phyloP scores from a whole-genome alignment of 1,140 invertebrate species.

The Drosophila kohkoa region DNA sequence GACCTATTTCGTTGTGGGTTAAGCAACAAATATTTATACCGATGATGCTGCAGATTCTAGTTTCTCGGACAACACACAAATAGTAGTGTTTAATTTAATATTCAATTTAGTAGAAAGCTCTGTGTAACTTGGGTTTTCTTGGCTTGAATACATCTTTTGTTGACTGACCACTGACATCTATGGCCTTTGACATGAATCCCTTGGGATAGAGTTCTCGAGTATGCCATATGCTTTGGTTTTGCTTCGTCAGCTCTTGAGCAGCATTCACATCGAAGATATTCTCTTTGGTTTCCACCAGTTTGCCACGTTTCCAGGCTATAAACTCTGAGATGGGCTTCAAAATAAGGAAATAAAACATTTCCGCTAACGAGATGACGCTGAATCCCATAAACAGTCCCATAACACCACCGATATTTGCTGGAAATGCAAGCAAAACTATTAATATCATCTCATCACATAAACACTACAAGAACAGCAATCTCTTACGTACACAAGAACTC shows the following conservation, averaged over 20 bases:
- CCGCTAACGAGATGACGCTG: conserved; percentile 91
- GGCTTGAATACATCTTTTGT: not conserved
- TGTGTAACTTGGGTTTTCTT: not conserved
- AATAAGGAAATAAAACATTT: conserved; percentile 90
- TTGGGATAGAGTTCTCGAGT: conserved; percentile 64
- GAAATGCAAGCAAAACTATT: conserved; percentile 47
- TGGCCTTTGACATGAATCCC: conserved; percentile 19
- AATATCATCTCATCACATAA: not conserved
- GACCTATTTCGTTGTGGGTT: conserved; percentile 3
- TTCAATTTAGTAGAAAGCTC: conserved; percentile 21
- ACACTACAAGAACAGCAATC: not conserved
- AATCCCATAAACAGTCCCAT: conserved; percentile 93
- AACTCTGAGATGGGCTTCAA: conserved; percentile 85
- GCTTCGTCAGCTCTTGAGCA: not conserved
- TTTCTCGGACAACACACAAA: not conserved
- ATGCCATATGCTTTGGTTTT: conserved; percentile 48
- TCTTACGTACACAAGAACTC: conserved; percentile 89
- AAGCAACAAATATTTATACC: not conserved
- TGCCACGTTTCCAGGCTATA: conserved; percentile 49
- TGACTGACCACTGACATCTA: not conserved
- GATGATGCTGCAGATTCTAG: conserved; percentile 6
- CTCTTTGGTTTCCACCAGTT: not conserved
- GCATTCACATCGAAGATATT: conserved; percentile 9
- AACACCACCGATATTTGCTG: conserved; percentile 91
- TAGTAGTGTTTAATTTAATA: conserved; percentile 8